A percentile compares a stretch with the other conserved stretches of the same genome.
Conservation (phyloP, 2,888 invertebrate genomes). For the Stegophylla sp. region DNA sequence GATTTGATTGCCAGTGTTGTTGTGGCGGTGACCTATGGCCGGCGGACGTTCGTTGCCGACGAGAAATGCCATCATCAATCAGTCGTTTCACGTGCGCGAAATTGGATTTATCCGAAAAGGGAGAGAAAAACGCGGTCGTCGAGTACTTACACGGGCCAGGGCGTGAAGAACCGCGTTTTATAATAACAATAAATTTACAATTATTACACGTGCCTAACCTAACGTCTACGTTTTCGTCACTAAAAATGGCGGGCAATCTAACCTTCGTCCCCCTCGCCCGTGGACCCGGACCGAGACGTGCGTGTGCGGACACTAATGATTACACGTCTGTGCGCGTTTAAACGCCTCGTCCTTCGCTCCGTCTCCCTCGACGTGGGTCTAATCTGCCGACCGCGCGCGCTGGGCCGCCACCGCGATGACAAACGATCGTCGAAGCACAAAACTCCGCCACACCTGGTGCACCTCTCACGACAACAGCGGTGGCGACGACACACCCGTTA, state of each 20-base stretch:
- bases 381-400: slow-evolving; percentile 22
- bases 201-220: no score
- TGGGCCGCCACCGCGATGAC: no score
- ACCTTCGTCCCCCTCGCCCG: not conserved
- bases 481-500: slow-evolving; percentile 12
- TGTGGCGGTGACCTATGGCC: no score
- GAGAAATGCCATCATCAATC: not conserved
- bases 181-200: no score
- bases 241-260: no score
- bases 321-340: slow-evolving; percentile 25
- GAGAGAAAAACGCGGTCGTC: not conserved
- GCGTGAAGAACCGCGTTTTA: no score
- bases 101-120: not conserved
- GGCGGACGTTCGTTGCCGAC: no score
- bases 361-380: not conserved
- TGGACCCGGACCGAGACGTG: not conserved
- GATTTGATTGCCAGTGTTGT: not conserved
- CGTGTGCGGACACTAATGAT: slow-evolving; percentile 32
- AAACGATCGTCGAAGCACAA: slow-evolving; percentile 32
- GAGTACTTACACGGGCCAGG: no score
- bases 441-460: slow-evolving; percentile 29
- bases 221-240: no score
- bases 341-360: not conserved
- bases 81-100: not conserved
- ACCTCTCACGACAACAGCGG: slow-evolving; percentile 44